Evolutionary conservation across 1,140 invertebrate genomes (phyloP), one percentile per base, ranked within the genome.

Genomic region (Hydropsyche tenuis): DNA sequence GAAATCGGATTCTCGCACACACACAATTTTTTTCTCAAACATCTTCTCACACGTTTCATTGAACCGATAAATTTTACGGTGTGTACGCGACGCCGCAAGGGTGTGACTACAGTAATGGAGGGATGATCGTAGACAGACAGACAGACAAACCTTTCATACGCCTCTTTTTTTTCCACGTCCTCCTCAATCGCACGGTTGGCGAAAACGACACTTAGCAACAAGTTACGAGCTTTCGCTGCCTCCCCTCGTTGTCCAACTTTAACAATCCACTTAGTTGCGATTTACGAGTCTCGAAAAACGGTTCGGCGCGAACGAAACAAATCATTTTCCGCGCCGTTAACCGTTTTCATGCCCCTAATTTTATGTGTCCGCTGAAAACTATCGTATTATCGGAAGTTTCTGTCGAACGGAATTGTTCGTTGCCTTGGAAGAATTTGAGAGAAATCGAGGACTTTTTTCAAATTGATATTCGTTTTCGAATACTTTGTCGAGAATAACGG

Each of bases 261-360:
- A 69, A 69, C 66, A 69, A 69, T 69, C 46, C 66, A 53, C 46
- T 69, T 69, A 43, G 66, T 69, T 27, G 22, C 62, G 48, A 73
- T 73, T 73, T 73, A 73, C 72, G 64, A 73, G 23, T 27, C 3
- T n/a, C 23, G 25, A 73, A 62, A 72, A n/a, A n/a, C n/a, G n/a
- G n/a, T n/a, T n/a, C n/a, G n/a, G 43, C 4, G n/a, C 14, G 37
- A 22, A 42, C 22, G 43, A 72, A 76, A 71, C 75, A 68, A 73
- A 73, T 73, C 68, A 76, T 76, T 73, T 76, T 72, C 66, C 72
- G 43, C 16, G 42, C 72, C 72, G 70, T 73, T 73, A 43, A 45
- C n/a, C 45, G 53, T 53, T 73, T 75, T 68, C 46, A 30, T 4
- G 30, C 62, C 3, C 53, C 14, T 11, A n/a, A 27, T 65, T 65